Evolutionary conservation across 2,888 invertebrate genomes (phyloP).

Genomic region (Panzeria rudis): DNA sequence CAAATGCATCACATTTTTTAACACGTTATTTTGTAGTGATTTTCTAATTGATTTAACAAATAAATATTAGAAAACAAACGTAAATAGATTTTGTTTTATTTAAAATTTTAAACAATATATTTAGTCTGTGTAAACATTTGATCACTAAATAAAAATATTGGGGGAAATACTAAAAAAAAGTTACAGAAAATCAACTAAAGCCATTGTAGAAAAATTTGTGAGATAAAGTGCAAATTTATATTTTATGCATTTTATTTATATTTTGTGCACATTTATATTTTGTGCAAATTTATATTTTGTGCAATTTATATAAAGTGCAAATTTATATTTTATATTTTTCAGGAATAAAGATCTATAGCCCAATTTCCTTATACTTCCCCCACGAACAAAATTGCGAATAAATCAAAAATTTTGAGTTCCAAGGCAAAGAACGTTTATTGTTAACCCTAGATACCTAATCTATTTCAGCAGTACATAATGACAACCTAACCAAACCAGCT

Average conservation of each 20-base stretch:
- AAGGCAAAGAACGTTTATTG: too few species aligned
- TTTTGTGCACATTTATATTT: too few species aligned
- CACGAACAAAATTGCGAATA: neutral
- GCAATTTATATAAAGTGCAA: too few species aligned
- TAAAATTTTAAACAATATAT: conserved; percentile 22
- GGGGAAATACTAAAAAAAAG: neutral
- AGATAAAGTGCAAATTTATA: conserved; percentile 16
- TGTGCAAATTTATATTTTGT: too few species aligned
- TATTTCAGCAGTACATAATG: too few species aligned
- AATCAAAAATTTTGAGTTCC: too few species aligned
- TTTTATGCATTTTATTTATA: too few species aligned
- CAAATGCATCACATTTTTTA: conserved; percentile 20
- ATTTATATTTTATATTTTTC: neutral
- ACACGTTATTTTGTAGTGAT: conserved; percentile 59
- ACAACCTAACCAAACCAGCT: too few species aligned
- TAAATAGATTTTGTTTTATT: conserved; percentile 50
- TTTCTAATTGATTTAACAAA: conserved; percentile 68
- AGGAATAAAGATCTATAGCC: neutral
- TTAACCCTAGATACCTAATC: too few species aligned
- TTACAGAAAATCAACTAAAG: neutral
- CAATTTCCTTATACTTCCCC: neutral
- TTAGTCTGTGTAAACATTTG: conserved; percentile 48
- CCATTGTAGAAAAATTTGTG: neutral
- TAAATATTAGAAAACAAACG: conserved; percentile 62
- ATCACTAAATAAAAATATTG: neutral